phyloP scores from a whole-genome alignment of 1,140 invertebrate genomes.

The Caerostris darwini region DNA sequence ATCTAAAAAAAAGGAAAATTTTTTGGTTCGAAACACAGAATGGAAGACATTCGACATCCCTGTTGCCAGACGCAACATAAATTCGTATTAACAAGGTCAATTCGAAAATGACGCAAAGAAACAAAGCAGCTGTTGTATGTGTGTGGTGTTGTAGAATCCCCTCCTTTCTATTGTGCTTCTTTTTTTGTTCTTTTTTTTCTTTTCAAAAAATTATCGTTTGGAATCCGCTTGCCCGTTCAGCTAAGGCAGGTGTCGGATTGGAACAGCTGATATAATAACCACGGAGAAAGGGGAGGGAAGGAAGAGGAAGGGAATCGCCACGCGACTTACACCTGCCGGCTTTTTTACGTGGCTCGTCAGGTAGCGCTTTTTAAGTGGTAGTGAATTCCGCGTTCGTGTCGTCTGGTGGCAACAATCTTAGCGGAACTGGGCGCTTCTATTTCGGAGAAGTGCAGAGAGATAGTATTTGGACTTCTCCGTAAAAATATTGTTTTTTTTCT shows the following conservation, averaged over 20 bases:
- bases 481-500: background rate
- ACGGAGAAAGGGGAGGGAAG: background rate
- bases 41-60: background rate
- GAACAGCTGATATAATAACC: background rate
- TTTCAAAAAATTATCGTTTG: background rate
- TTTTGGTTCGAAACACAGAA: background rate
- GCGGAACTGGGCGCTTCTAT: background rate
- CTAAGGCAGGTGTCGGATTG: background rate
- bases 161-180: background rate
- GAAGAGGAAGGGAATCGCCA: background rate
- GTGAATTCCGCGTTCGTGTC: background rate
- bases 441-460: background rate
- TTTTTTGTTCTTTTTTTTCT: background rate
- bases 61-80: background rate
- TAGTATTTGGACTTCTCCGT: background rate
- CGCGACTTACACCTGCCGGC: conserved; percentile 23
- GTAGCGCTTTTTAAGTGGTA: background rate
- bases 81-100: conserved; percentile 32
- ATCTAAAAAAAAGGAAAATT: background rate
- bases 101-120: background rate
- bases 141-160: background rate
- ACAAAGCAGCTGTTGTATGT: background rate
- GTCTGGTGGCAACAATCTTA: background rate
- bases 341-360: conserved; percentile 26
- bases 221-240: background rate